Evolutionary conservation across 92 coral and sea anemone genomes (phyloP).

Genomic region (Zoanthus gigantus): DNA sequence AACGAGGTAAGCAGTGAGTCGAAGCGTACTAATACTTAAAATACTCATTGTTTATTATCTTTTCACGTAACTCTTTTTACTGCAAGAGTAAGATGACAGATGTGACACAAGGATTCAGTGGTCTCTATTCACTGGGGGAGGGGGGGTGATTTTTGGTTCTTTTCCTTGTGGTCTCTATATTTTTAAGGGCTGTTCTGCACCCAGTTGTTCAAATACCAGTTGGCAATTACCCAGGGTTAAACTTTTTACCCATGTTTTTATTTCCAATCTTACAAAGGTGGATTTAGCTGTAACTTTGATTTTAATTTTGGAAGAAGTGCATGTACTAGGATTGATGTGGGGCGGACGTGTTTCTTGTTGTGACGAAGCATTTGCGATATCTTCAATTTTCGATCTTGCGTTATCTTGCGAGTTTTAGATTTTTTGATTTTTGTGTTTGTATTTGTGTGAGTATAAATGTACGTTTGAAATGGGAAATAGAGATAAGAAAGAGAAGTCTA

Average conservation of each 20-base stretch:
- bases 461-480: constrained; percentile 23
- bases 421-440: neutral
- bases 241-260: too few species aligned
- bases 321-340: neutral
- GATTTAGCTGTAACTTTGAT: too few species aligned
- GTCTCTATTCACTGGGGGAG: neutral
- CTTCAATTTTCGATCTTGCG: neutral
- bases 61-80: neutral
- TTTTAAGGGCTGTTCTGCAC: too few species aligned
- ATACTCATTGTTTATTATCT: constrained; percentile 1
- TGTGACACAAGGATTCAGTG: neutral
- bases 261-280: too few species aligned
- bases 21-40: neutral
- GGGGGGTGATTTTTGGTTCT: too few species aligned
- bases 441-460: constrained; percentile 4
- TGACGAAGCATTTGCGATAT: neutral
- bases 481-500: constrained; percentile 25
- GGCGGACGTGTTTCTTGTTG: constrained; percentile 31
- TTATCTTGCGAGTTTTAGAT: neutral
- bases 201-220: too few species aligned
- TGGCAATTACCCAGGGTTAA: too few species aligned
- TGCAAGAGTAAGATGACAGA: too few species aligned
- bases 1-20: constrained; percentile 75
- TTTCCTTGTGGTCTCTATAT: too few species aligned
- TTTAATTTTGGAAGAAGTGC: too few species aligned